Percentiles rank a stretch among this genome's conserved stretches.
phyloP scores from a whole-genome alignment of 2,113 vertebrate genomes.

The Myiozetetes cayanensis region DNA sequence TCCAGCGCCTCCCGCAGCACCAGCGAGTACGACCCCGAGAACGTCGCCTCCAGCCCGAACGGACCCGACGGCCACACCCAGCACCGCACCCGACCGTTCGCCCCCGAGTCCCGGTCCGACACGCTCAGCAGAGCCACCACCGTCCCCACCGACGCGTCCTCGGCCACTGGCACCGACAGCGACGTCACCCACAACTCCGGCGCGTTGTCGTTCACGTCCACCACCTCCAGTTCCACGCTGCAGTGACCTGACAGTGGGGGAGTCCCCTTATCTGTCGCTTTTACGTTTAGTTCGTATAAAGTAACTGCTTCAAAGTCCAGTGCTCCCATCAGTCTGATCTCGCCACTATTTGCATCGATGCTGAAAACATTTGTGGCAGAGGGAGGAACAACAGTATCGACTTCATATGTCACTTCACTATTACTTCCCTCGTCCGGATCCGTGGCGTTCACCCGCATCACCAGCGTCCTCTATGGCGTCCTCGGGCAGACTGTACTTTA shows the following conservation, averaged over 20 bases:
- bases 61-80: slow-evolving; percentile 73
- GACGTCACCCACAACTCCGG: slow-evolving; percentile 81
- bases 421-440: too few species aligned
- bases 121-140: neutral
- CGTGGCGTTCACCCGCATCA: too few species aligned
- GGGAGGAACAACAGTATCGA: too few species aligned
- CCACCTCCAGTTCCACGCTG: slow-evolving; percentile 75
- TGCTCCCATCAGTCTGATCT: too few species aligned
- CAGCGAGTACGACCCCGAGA: slow-evolving; percentile 63
- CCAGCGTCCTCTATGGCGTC: too few species aligned
- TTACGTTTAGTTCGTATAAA: too few species aligned
- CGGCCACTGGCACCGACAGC: slow-evolving; percentile 73
- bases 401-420: too few species aligned
- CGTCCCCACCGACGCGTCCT: slow-evolving; percentile 77
- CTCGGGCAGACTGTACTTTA: neutral
- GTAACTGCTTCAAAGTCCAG: too few species aligned
- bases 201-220: slow-evolving; percentile 83
- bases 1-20: slow-evolving; percentile 68
- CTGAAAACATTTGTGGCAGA: too few species aligned
- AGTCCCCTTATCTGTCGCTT: too few species aligned
- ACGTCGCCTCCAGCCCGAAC: slow-evolving; percentile 48
- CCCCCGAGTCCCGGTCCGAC: slow-evolving; percentile 68
- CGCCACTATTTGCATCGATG: too few species aligned
- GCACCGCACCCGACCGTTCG: slow-evolving; percentile 71
- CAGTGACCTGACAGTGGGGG: slow-evolving; percentile 79